These are phyloP conservation scores for Formica selysi DNA, from an alignment of 1,140 invertebrate genomes.

Conservation along the genomic window DNA sequence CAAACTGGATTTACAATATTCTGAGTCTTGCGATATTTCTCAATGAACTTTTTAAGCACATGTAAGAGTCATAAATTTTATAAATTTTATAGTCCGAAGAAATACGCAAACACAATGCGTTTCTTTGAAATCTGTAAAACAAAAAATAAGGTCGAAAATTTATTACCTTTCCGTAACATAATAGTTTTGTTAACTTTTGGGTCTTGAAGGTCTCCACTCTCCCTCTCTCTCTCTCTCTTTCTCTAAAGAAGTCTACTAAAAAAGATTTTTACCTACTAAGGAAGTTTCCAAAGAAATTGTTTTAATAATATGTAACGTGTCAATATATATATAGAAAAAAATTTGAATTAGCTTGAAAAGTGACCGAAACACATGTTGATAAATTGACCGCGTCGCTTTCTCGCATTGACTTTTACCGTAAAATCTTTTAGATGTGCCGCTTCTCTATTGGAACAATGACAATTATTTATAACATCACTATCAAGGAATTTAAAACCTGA, in stretches of 20 bases:
- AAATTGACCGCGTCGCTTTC: background rate
- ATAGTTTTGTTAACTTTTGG: background rate
- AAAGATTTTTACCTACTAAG: no score
- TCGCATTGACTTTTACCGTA: background rate
- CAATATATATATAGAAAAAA: background rate
- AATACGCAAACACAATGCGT: background rate
- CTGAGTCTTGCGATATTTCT: background rate
- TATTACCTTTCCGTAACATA: background rate
- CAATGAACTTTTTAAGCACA: conserved; percentile 35
- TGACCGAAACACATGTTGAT: background rate
- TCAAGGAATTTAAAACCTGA: background rate
- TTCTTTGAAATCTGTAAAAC: background rate
- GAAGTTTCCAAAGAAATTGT: background rate
- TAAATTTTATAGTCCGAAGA: background rate
- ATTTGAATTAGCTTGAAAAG: no score
- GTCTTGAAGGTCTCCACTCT: background rate
- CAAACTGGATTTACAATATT: conserved; percentile 32
- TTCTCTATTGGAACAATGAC: background rate
- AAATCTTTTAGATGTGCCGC: background rate
- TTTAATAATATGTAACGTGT: background rate
- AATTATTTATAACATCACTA: background rate
- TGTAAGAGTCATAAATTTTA: conserved; percentile 23
- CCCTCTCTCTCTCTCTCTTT: background rate
- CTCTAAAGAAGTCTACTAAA: background rate
- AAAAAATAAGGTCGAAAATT: conserved; percentile 23